phyloP scores from a whole-genome alignment of 2,797 vertebrate species.

The Emys orbicularis region DNA sequence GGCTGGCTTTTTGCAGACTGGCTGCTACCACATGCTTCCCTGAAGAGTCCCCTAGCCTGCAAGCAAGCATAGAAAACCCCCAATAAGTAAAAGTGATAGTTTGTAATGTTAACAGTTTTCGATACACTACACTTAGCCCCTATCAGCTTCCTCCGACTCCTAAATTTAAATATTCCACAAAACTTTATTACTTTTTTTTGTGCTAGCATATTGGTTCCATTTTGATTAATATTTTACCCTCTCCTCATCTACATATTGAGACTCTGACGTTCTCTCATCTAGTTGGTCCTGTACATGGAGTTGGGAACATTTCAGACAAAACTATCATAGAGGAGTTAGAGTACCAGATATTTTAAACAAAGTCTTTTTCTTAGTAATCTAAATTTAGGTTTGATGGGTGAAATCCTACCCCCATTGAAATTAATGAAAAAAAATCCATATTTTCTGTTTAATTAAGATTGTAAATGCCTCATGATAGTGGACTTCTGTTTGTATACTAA shows the following conservation, averaged over 20 bases:
- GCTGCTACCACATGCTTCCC: not conserved
- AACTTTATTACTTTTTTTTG: not conserved
- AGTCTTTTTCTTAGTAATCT: not conserved
- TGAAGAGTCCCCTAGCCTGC: not conserved
- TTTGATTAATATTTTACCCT: not conserved
- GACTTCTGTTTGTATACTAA: not conserved
- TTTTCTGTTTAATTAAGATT: not conserved
- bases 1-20: not conserved
- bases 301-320: not conserved
- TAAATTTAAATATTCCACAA: not conserved
- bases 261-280: not conserved
- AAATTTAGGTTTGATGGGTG: not conserved
- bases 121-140: not conserved
- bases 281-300: not conserved
- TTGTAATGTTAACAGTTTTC: not conserved
- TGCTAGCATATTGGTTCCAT: not conserved
- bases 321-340: not conserved
- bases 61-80: not conserved
- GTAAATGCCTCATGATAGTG: not conserved
- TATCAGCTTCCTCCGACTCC: rapidly evolving
- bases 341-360: not conserved
- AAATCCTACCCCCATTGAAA: not conserved
- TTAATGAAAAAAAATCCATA: not conserved
- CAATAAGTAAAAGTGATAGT: not conserved
- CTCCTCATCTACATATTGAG: not conserved